Evolutionary conservation across 2,888 invertebrate species (phyloP).

Genomic region (Phaonia tiefii): DNA sequence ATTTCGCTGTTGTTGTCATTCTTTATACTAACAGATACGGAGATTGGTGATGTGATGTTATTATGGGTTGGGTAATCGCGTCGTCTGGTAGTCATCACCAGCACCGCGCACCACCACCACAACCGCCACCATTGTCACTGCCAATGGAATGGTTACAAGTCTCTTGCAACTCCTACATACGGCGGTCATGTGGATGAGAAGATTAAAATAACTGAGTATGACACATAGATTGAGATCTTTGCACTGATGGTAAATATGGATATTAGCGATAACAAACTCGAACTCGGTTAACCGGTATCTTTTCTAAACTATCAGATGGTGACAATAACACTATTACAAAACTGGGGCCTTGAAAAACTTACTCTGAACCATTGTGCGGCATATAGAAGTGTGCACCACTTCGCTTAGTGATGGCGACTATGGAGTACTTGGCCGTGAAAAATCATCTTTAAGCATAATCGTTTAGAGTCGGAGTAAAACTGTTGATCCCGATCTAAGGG

Average conservation of each 20-base stretch:
- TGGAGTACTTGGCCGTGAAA: too few species aligned
- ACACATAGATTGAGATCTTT: neutral
- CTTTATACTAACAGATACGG: neutral
- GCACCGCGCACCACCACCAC: constrained; percentile 3
- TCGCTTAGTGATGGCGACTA: too few species aligned
- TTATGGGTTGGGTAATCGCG: neutral
- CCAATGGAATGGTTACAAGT: too few species aligned
- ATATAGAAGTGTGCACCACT: too few species aligned
- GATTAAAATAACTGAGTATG: constrained; percentile 19
- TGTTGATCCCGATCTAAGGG: too few species aligned
- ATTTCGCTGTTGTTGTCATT: constrained; percentile 17
- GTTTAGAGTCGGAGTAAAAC: too few species aligned
- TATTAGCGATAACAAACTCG: neutral
- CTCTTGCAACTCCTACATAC: neutral
- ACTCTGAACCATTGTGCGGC: too few species aligned
- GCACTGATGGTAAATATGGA: neutral
- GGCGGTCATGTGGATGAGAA: neutral
- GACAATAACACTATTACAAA: too few species aligned
- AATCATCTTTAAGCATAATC: too few species aligned
- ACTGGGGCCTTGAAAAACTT: too few species aligned
- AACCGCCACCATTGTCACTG: constrained; percentile 9
- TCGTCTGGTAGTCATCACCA: neutral
- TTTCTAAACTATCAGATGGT: too few species aligned
- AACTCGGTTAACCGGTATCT: too few species aligned
- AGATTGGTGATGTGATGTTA: constrained; percentile 1